Percentiles rank a stretch among this genome's conserved stretches.
phyloP scores from a whole-genome alignment of 2,797 vertebrate species.

The Syngnathus rostellatus region DNA sequence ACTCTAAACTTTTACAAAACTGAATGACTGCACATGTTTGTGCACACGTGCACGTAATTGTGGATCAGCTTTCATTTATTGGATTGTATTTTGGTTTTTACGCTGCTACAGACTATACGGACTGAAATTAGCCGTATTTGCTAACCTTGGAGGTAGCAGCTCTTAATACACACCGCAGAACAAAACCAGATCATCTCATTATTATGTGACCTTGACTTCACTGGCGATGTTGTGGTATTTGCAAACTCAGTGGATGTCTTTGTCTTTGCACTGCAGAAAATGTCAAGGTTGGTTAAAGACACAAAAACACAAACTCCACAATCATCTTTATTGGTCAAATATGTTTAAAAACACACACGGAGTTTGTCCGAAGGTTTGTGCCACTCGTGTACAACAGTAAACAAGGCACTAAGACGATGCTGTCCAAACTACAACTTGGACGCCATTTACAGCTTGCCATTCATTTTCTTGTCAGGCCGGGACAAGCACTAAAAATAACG shows the following conservation, averaged over 20 bases:
- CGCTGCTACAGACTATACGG: background rate
- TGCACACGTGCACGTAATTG: background rate
- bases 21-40: background rate
- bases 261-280: background rate
- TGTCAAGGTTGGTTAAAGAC: background rate
- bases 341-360: no score
- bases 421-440: no score
- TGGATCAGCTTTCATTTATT: background rate
- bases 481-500: no score
- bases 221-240: background rate
- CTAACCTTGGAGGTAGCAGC: background rate
- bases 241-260: background rate
- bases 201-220: background rate
- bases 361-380: no score
- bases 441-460: no score
- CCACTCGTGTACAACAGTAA: no score
- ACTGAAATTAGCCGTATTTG: background rate
- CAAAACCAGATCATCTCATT: background rate
- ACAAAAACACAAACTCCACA: background rate
- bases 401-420: no score
- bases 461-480: no score
- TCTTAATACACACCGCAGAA: background rate
- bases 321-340: no score
- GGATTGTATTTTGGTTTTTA: background rate
- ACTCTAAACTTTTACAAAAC: slow-evolving; percentile 28